phyloP scores from a whole-genome alignment of 2,797 vertebrate species.

The Sebastiscus tertius region DNA sequence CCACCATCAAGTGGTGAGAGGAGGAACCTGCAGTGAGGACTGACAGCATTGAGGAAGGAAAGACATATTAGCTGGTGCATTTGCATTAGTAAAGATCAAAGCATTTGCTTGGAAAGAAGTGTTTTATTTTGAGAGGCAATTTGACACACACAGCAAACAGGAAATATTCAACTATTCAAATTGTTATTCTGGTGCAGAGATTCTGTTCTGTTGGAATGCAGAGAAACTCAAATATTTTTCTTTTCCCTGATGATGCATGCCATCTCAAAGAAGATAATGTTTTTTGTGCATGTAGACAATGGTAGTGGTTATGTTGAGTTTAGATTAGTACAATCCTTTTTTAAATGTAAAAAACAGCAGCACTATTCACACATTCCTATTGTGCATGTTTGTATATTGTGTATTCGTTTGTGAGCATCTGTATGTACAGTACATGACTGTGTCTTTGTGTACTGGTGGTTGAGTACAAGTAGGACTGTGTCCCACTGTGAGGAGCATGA shows the following conservation, averaged over 20 bases:
- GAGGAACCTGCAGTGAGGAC: neutral
- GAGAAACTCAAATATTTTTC: neutral
- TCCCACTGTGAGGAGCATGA: slow-evolving; percentile 56
- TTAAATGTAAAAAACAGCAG: neutral
- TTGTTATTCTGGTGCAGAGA: neutral
- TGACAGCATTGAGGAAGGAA: neutral
- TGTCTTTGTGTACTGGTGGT: slow-evolving; percentile 26
- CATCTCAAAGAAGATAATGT: neutral
- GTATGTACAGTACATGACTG: neutral
- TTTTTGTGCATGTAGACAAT: neutral
- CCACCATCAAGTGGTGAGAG: slow-evolving; percentile 51
- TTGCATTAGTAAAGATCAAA: neutral
- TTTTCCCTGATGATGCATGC: neutral
- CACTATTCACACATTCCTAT: neutral
- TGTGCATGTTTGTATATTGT: slow-evolving; percentile 12
- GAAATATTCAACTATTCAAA: neutral
- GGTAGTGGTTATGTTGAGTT: neutral
- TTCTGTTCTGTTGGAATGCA: neutral
- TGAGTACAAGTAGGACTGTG: slow-evolving; percentile 42
- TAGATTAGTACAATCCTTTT: neutral
- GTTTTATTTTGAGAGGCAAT: neutral
- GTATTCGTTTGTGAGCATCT: neutral
- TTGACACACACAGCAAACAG: neutral
- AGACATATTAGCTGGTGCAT: neutral
- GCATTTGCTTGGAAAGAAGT: neutral